Evolutionary conservation across 1,140 invertebrate genomes (phyloP), one percentile per base, ranked within the genome.

Genomic region (Megathymus violae): DNA sequence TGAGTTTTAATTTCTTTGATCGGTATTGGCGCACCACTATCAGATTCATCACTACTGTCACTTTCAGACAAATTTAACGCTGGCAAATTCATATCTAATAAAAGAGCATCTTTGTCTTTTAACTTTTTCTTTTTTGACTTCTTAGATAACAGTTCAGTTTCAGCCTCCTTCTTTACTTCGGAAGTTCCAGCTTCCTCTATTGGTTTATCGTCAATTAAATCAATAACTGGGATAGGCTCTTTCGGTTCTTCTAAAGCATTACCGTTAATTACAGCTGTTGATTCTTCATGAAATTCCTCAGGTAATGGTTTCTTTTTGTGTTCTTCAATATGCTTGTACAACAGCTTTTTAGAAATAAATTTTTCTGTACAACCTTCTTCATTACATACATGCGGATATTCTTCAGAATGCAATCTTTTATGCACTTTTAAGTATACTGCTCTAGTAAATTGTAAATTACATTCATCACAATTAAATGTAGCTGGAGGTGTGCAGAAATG

Each of bases 401-500:
- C 94, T n/a, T 92, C 92, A 1, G 92, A 88, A 78, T 97, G 96
- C 68, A 96, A 87, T 65, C 96, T 92, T 88, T 96, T 95, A 77
- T 97, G 96, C 14, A 97, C 96, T 82, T 95, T 96, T 19, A 97
- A 87, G 13, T 93, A 94, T n/a, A 96, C 95, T 4, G 96, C 95
- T 76, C 92, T 94, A 0, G 94, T 92, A 77, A 97, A 97, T 52
- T 92, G 93, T 5, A 93, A 91, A 75, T 93, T 94, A 81, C 96
- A 97, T 71, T 96, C 95, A 64, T 97, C 96, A 89, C 96, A 97
- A 0, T 92, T 88, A 84, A 97, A 97, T 17, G 93, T 89, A 10
- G 92, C 90, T 3, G 96, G 95, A 13, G 96, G 96, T 62, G 95
- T 93, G 79, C 96, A 97, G 78, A 97, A 97, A 78, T 97, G 96